Evolutionary conservation across 2,888 invertebrate genomes (phyloP).

Genomic region (Himalopsyche tibetana): DNA sequence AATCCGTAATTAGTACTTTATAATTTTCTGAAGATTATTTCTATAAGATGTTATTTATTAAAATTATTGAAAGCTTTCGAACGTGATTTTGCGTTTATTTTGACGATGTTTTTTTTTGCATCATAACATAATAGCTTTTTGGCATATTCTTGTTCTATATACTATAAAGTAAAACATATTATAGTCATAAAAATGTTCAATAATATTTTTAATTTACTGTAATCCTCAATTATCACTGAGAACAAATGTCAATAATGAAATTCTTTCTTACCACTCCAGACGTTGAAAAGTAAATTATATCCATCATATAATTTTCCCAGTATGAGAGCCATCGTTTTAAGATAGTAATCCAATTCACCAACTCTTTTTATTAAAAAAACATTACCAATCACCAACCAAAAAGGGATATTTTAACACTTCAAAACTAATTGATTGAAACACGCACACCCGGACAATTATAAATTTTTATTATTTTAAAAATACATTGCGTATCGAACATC

Average conservation of each 20-base stretch:
- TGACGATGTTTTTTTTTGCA: too few relatives aligned
- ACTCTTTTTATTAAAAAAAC: background rate
- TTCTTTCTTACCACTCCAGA: slow-evolving; percentile 70
- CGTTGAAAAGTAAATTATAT: slow-evolving; percentile 71
- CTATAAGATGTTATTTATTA: too few relatives aligned
- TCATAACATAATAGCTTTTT: too few relatives aligned
- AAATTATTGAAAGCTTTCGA: too few relatives aligned
- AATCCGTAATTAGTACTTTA: too few relatives aligned
- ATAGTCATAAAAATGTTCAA: too few relatives aligned
- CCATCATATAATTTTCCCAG: slow-evolving; percentile 69
- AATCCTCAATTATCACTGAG: background rate
- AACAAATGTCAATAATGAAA: background rate
- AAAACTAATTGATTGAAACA: background rate
- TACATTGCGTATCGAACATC: background rate
- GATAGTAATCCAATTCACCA: slow-evolving; percentile 27
- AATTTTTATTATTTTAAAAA: background rate
- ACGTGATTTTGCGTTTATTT: too few relatives aligned
- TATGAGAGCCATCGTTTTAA: slow-evolving; percentile 70
- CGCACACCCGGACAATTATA: background rate
- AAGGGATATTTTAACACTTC: background rate
- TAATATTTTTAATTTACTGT: background rate
- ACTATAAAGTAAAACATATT: too few relatives aligned
- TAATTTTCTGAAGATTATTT: too few relatives aligned
- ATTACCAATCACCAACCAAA: slow-evolving; percentile 22
- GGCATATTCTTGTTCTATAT: too few relatives aligned